Conservation (phyloP, 2,888 invertebrate species). For the Mythimna vitellina region DNA sequence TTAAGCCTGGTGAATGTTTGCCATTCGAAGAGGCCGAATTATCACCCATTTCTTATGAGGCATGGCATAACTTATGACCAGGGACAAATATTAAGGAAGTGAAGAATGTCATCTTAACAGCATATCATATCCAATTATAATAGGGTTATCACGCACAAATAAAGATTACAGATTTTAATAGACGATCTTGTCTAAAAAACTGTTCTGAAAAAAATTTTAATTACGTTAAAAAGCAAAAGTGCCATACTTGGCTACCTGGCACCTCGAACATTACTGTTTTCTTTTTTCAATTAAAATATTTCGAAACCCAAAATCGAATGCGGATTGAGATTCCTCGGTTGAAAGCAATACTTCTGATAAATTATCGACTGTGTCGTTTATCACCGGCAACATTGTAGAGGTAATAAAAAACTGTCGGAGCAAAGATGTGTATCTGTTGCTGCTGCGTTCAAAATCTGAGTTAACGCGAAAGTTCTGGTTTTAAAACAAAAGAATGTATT, state of each 20-base stretch:
- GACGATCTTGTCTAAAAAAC: constrained; percentile 23
- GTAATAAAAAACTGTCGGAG: constrained; percentile 61
- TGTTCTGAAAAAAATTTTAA: constrained; percentile 24
- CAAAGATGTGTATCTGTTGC: constrained; percentile 61
- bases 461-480: constrained; percentile 47
- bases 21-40: constrained; percentile 9
- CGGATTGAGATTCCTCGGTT: constrained; percentile 55
- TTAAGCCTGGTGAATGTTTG: constrained; percentile 21
- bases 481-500: constrained; percentile 36
- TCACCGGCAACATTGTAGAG: constrained; percentile 63
- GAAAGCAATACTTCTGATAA: constrained; percentile 68
- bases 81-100: constrained; percentile 15
- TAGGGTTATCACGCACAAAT: neutral
- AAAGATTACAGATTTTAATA: neutral
- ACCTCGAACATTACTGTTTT: constrained; percentile 47
- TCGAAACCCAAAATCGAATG: constrained; percentile 49
- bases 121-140: constrained; percentile 1
- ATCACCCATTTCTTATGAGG: constrained; percentile 1
- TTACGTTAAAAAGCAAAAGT: constrained; percentile 24
- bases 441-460: constrained; percentile 38
- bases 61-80: constrained; percentile 10
- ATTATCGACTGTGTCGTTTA: constrained; percentile 64
- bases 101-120: neutral
- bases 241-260: constrained; percentile 28
- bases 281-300: constrained; percentile 62